Conservation (phyloP, 2,888 invertebrate species). For the Phengaris arion region DNA sequence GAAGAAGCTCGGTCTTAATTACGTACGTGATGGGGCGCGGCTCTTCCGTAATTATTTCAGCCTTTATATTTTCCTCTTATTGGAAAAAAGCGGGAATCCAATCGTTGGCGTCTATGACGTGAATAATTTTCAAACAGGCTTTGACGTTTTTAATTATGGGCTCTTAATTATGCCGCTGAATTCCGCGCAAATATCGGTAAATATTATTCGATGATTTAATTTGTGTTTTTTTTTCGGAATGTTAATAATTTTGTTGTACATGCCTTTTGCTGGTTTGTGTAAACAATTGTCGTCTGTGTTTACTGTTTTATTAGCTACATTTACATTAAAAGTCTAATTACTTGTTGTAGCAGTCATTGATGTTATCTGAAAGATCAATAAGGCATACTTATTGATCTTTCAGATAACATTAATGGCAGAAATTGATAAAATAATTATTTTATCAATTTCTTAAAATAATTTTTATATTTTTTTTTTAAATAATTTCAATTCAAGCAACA, state of each 20-base stretch:
- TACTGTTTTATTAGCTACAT: background rate
- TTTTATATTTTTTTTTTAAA: too few species aligned
- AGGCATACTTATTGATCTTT: too few species aligned
- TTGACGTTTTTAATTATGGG: constrained; percentile 32
- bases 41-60: constrained; percentile 56
- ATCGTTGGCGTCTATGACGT: constrained; percentile 48
- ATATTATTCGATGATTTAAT: background rate
- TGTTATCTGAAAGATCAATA: too few species aligned
- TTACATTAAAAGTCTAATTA: background rate
- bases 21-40: constrained; percentile 50
- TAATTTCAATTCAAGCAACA: too few species aligned
- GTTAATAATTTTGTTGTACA: background rate
- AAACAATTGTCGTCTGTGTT: background rate
- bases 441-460: too few species aligned
- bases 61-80: constrained; percentile 45
- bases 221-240: constrained; percentile 12
- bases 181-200: constrained; percentile 2
- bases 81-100: constrained; percentile 43
- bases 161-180: constrained; percentile 35
- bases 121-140: constrained; percentile 43
- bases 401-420: too few species aligned
- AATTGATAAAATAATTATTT: too few species aligned
- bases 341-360: too few species aligned
- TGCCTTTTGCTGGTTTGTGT: background rate
- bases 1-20: constrained; percentile 55